phyloP scores from a whole-genome alignment of 2,888 invertebrate genomes.

The Drosophila birchii region DNA sequence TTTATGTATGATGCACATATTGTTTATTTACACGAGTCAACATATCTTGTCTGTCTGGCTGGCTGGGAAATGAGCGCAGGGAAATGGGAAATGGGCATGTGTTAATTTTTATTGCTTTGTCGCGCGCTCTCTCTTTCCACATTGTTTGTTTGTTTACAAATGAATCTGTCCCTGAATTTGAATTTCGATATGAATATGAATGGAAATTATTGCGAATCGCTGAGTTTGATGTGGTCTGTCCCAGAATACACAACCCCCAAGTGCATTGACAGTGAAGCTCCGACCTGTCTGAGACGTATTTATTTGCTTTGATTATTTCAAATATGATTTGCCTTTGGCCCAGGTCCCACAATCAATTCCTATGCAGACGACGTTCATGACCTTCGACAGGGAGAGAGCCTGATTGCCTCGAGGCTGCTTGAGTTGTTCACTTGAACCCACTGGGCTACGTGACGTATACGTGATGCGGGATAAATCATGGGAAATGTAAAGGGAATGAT shows the following conservation, averaged over 20 bases:
- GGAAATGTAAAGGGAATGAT: neutral
- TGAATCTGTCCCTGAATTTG: slow-evolving; percentile 36
- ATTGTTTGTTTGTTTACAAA: slow-evolving; percentile 57
- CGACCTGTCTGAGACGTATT: slow-evolving; percentile 29
- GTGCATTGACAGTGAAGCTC: slow-evolving; percentile 41
- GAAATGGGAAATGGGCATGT: slow-evolving; percentile 46
- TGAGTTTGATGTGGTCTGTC: slow-evolving; percentile 62
- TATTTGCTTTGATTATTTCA: slow-evolving; percentile 57
- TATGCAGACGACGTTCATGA: slow-evolving; percentile 23
- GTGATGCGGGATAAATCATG: neutral
- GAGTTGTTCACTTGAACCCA: neutral
- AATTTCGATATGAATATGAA: slow-evolving; percentile 27
- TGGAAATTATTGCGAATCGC: slow-evolving; percentile 19
- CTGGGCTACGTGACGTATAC: slow-evolving; percentile 3
- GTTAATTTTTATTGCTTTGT: slow-evolving; percentile 61
- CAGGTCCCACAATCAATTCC: slow-evolving; percentile 16
- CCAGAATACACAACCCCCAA: slow-evolving; percentile 53
- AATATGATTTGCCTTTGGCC: slow-evolving; percentile 28
- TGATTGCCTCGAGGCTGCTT: slow-evolving; percentile 20
- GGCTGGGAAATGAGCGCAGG: slow-evolving; percentile 8
- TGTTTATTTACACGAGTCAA: slow-evolving; percentile 54
- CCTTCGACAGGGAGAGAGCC: slow-evolving; percentile 11
- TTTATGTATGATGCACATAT: slow-evolving; percentile 33
- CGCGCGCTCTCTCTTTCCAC: slow-evolving; percentile 42
- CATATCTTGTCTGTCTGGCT: slow-evolving; percentile 11